Conservation (phyloP, 2,113 vertebrate species). For the Illadopsis cleaveri region DNA sequence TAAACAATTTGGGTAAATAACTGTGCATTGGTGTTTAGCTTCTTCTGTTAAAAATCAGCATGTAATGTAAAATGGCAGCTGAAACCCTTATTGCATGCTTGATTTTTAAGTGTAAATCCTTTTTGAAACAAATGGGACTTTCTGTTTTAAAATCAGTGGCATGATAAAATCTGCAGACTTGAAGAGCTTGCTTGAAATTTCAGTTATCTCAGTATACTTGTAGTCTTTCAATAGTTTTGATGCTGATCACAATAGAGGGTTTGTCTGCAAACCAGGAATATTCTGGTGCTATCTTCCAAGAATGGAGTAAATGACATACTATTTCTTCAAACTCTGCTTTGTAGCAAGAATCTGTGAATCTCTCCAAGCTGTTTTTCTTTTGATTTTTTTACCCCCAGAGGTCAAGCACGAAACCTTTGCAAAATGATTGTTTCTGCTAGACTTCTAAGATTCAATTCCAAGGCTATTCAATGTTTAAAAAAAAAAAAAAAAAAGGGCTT, state of each 20-base stretch:
- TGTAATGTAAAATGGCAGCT: neutral
- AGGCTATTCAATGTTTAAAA: neutral
- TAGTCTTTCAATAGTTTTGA: neutral
- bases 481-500: neutral
- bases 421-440: neutral
- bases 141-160: neutral
- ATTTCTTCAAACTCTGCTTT: neutral
- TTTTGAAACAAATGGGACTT: neutral
- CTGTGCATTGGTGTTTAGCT: neutral
- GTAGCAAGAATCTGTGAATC: neutral
- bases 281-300: neutral
- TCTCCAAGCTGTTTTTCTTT: neutral
- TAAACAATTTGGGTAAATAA: neutral
- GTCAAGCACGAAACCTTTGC: neutral
- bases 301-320: neutral
- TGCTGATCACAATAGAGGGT: neutral
- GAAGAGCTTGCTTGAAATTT: neutral
- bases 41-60: neutral
- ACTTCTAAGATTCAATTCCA: neutral
- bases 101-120: neutral
- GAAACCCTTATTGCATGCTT: neutral
- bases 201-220: neutral
- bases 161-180: neutral
- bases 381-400: neutral
- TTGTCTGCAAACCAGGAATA: neutral